phyloP scores from a whole-genome alignment of 2,888 invertebrate species.

The Podotricha telesiphe region DNA sequence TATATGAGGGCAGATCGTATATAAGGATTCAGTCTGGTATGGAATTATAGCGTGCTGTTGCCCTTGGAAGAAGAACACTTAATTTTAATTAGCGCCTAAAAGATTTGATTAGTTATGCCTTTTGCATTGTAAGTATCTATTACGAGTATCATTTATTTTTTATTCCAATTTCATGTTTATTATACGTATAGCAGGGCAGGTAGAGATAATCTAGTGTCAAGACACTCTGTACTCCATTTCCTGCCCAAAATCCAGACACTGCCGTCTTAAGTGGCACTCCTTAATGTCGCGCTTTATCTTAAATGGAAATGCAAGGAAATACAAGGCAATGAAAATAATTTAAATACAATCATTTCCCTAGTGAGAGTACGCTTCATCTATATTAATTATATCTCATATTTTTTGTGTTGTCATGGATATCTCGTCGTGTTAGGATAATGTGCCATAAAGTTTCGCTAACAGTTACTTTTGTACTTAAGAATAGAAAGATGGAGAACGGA shows the following conservation, averaged over 20 bases:
- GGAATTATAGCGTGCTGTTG: not conserved
- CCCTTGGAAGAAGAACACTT: not conserved
- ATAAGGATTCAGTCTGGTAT: not conserved
- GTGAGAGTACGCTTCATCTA: too few species aligned
- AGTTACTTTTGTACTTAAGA: too few species aligned
- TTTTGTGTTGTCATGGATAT: too few species aligned
- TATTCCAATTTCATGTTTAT: not conserved
- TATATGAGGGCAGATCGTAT: not conserved
- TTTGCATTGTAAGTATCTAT: constrained; percentile 63
- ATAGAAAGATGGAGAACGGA: too few species aligned
- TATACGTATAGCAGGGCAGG: not conserved
- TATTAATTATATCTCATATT: too few species aligned
- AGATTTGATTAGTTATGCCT: constrained; percentile 52
- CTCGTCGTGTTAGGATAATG: too few species aligned
- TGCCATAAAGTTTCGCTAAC: too few species aligned
- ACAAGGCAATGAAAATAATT: too few species aligned
- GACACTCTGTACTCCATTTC: not conserved
- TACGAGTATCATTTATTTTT: not conserved
- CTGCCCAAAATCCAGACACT: not conserved
- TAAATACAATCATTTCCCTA: too few species aligned
- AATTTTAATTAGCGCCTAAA: not conserved
- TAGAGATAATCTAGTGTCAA: not conserved
- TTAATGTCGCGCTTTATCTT: too few species aligned
- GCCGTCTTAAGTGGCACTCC: too few species aligned
- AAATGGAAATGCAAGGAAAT: too few species aligned